A percentile compares a stretch with the other conserved stretches of the same genome.
These are phyloP conservation scores for Ormyrus rosae DNA, from an alignment of 2,888 invertebrate genomes.

Conservation along the genomic window DNA sequence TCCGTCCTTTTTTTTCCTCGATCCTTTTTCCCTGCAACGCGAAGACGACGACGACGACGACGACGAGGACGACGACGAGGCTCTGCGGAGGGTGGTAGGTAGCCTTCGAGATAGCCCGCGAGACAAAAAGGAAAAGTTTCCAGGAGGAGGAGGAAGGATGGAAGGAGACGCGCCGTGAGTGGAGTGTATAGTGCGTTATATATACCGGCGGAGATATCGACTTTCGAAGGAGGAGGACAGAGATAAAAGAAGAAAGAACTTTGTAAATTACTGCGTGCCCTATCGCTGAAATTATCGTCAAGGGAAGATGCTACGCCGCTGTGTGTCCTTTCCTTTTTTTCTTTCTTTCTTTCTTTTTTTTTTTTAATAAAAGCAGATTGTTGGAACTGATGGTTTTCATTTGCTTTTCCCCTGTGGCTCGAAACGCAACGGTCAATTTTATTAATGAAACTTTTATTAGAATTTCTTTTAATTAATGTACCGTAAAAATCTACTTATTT, in stretches of 20 bases:
- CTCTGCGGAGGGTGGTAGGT: constrained; percentile 27
- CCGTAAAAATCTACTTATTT: no score
- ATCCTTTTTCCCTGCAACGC: constrained; percentile 11
- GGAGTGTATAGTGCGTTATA: constrained; percentile 1
- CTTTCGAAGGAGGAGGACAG: constrained; percentile 27
- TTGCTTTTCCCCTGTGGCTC: not conserved
- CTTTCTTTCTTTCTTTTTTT: constrained; percentile 7
- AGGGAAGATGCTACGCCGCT: not conserved
- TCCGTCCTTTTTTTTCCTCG: constrained; percentile 11
- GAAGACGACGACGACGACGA: no score
- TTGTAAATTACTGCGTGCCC: constrained; percentile 47
- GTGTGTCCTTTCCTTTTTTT: not conserved
- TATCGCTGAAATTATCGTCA: constrained; percentile 48
- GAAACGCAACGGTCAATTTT: not conserved
- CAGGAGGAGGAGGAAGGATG: not conserved
- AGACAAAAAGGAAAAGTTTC: constrained; percentile 48
- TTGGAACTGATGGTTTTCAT: not conserved
- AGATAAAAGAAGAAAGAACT: constrained; percentile 50
- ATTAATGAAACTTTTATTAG: not conserved
- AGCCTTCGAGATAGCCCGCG: constrained; percentile 26
- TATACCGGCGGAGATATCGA: constrained; percentile 34
- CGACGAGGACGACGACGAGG: no score
- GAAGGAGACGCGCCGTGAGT: constrained; percentile 11
- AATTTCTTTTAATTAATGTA: not conserved
- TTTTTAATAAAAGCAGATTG: not conserved